phyloP scores from a whole-genome alignment of 2,797 vertebrate genomes.

The Netta rufina region DNA sequence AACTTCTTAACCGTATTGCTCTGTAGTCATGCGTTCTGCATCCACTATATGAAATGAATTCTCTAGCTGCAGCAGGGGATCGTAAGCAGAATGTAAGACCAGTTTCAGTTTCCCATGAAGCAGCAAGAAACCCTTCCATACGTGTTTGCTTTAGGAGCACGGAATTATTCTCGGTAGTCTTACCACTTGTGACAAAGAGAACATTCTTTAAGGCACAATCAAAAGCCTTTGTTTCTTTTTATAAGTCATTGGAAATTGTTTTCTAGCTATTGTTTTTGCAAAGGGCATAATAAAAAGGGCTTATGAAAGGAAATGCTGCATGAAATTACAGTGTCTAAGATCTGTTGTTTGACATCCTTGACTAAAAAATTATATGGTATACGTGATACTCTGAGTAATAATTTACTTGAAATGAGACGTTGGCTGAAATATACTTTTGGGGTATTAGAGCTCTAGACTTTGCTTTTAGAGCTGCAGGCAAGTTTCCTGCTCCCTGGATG shows the following conservation, averaged over 20 bases:
- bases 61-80: not conserved
- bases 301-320: not conserved
- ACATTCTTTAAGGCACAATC: not conserved
- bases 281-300: not conserved
- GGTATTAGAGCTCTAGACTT: not conserved
- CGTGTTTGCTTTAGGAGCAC: not conserved
- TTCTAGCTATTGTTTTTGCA: not conserved
- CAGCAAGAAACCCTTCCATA: not conserved
- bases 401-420: constrained; percentile 7
- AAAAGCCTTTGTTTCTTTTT: not conserved
- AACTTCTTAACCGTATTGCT: not conserved
- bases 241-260: not conserved
- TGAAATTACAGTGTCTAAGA: constrained; percentile 32
- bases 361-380: not conserved
- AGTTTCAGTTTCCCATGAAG: not conserved
- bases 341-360: constrained; percentile 10
- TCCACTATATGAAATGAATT: not conserved
- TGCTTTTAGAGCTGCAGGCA: not conserved
- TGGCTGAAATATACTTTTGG: not conserved
- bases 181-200: not conserved
- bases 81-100: not conserved
- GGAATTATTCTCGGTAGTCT: not conserved
- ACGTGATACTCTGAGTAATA: not conserved
- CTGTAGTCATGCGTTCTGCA: not conserved
- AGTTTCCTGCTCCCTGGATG: not conserved